A percentile compares a stretch with the other conserved stretches of the same genome.
These are phyloP conservation scores for Venustaconcha ellipsiformis DNA, from an alignment of 1,140 invertebrate species.

Conservation along the genomic window DNA sequence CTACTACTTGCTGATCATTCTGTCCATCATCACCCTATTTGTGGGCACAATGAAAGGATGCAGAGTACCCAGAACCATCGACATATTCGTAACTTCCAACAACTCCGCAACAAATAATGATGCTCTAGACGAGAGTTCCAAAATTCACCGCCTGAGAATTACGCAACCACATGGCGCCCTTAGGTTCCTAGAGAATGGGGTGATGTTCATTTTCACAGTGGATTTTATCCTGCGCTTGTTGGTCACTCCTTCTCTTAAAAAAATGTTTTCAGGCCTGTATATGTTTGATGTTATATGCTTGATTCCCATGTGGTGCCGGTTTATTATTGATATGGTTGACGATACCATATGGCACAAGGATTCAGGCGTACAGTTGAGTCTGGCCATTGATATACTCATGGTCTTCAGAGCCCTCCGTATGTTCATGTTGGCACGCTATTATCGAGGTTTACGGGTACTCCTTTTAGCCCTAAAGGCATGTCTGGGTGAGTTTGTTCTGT, in stretches of 20 bases:
- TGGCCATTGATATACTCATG: slow-evolving; percentile 19
- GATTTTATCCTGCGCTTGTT: slow-evolving; percentile 64
- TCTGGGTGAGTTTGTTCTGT: slow-evolving; percentile 22
- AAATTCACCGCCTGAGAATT: slow-evolving; percentile 3
- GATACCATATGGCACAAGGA: slow-evolving; percentile 20
- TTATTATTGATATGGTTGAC: slow-evolving; percentile 13
- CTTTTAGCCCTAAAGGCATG: slow-evolving; percentile 31
- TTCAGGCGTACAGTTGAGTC: background rate
- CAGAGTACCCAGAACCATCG: slow-evolving; percentile 17
- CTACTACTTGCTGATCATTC: slow-evolving; percentile 22
- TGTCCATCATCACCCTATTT: slow-evolving; percentile 25
- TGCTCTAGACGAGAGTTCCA: background rate
- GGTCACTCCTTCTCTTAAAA: slow-evolving; percentile 14
- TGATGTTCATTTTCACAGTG: slow-evolving; percentile 67
- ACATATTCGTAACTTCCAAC: slow-evolving; percentile 3
- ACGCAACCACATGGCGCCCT: slow-evolving; percentile 21
- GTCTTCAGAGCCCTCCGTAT: slow-evolving; percentile 26
- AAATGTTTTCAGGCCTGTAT: slow-evolving; percentile 19
- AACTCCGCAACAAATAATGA: background rate
- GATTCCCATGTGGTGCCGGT: slow-evolving; percentile 14
- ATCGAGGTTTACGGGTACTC: slow-evolving; percentile 26
- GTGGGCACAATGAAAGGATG: slow-evolving; percentile 11
- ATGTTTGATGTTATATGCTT: slow-evolving; percentile 21
- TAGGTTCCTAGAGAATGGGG: slow-evolving; percentile 42
- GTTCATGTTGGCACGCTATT: slow-evolving; percentile 24